Evolutionary conservation across 2,113 vertebrate genomes (phyloP).

Genomic region (Ginglymostoma cirratum): DNA sequence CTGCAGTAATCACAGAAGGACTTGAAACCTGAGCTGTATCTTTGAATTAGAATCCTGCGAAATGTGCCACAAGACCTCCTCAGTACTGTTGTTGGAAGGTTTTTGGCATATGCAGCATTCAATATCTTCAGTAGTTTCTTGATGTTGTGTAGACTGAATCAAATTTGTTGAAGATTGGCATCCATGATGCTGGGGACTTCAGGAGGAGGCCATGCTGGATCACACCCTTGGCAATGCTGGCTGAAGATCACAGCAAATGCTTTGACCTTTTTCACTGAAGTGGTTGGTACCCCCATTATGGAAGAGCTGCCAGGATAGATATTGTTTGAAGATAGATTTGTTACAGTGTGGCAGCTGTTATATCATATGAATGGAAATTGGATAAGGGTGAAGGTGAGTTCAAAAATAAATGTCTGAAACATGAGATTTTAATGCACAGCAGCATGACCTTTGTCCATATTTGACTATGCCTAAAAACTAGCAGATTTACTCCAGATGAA

Average conservation of each 20-base stretch:
- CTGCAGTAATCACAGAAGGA: no score
- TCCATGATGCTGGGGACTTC: no score
- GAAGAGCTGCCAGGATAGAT: neutral
- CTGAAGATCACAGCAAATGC: neutral
- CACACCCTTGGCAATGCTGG: no score
- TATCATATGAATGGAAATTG: constrained; percentile 53
- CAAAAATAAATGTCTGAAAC: constrained; percentile 52
- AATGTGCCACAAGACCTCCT: no score
- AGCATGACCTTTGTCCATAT: constrained; percentile 35
- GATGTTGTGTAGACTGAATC: no score
- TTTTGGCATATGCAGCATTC: no score
- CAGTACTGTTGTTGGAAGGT: no score
- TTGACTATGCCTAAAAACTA: neutral
- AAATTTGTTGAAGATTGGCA: no score
- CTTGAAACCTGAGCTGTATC: no score
- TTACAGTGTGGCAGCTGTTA: constrained; percentile 46
- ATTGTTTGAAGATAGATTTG: neutral
- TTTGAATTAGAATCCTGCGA: no score
- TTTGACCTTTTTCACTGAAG: neutral
- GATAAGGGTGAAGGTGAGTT: constrained; percentile 45
- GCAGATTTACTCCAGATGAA: neutral
- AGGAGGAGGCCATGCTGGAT: no score
- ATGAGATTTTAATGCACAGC: constrained; percentile 52
- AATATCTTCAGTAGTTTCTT: no score
- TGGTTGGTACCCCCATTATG: neutral